Base-by-base conservation (phyloP, 1,140 invertebrate species). In the Drepana arcuata region DNA sequence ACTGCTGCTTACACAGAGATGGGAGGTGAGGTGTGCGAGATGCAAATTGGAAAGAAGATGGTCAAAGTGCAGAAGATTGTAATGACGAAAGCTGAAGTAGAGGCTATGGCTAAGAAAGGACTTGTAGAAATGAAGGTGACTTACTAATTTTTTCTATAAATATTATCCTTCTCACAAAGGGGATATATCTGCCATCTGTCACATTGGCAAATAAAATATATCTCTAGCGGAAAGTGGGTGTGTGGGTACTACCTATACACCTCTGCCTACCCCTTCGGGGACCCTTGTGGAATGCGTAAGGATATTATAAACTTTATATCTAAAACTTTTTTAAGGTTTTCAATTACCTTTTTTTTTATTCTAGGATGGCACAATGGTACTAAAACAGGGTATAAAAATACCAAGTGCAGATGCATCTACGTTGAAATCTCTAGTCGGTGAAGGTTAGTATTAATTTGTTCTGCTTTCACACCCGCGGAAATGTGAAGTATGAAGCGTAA, bases 51-150 rank as follows among this genome's bases (percentile, higher is more conserved):
- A 15, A 83, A 86, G 43, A 86, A 86, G 45, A 63, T 85, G n/a
- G 84, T 87, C 0, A 84, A 84, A 43, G 86, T 88, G 2, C 85
- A 88, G 52, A 87, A 87, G 61, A 85, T 88, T 24, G 74, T 86
- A 0, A 83, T 88, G 72, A 87, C 86, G 9, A 88, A 87, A 59
- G 84, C 85, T 3, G 84, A 88, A 63, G 86, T 88, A 11, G 85
- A 86, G 41, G 85, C 79, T 0, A 87, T 88, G 83, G 84, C 86
- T 7, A 86, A 86, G 45, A 74, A 87, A 47, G 86, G 86, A 11
- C 83, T 86, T 14, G 66, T 87, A 7, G 78, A 85, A 59, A 79
- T 86, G 56, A 86, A 86, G 69, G 85, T 84, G 47, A 12, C 18
- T 13, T n/a, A n/a, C n/a, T n/a, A n/a, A n/a, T n/a, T n/a, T n/a